Percentiles rank a stretch among this genome's conserved stretches.
Conservation (phyloP, 2,797 vertebrate species). For the Pseudopleuronectes americanus region DNA sequence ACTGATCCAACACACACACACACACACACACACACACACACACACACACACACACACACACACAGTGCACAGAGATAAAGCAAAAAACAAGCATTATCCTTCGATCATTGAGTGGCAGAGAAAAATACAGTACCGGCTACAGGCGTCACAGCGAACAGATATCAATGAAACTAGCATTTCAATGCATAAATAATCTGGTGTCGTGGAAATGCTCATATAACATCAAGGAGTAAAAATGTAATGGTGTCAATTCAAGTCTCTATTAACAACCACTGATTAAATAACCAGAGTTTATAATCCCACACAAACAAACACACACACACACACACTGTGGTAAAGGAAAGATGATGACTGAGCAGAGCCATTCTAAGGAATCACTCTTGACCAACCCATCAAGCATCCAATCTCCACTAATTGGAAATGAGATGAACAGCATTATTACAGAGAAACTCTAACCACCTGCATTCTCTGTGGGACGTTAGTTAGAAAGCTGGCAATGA, state of each 20-base stretch:
- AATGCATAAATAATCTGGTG: conserved; percentile 31
- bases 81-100: conserved; percentile 57
- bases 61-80: conserved; percentile 4
- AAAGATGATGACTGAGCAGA: conserved; percentile 44
- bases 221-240: conserved; percentile 51
- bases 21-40: conserved; percentile 16
- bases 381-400: conserved; percentile 52
- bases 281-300: conserved; percentile 12
- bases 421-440: conserved; percentile 29
- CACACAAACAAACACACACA: conserved; percentile 27
- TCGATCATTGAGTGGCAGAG: conserved; percentile 55
- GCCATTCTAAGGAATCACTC: conserved; percentile 47
- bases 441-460: conserved; percentile 38
- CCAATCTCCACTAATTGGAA: conserved; percentile 46
- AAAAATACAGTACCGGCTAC: conserved; percentile 30
- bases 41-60: conserved; percentile 16
- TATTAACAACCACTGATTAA: conserved; percentile 50
- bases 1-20: conserved; percentile 43
- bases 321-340: conserved; percentile 11
- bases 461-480: conserved; percentile 19
- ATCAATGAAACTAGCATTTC: conserved; percentile 33
- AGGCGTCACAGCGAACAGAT: conserved; percentile 35
- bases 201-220: conserved; percentile 44
- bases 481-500: not conserved
- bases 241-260: conserved; percentile 32